Percentiles rank a stretch among this genome's conserved stretches.
phyloP scores from a whole-genome alignment of 2,797 vertebrate genomes.

The Helostoma temminkii region DNA sequence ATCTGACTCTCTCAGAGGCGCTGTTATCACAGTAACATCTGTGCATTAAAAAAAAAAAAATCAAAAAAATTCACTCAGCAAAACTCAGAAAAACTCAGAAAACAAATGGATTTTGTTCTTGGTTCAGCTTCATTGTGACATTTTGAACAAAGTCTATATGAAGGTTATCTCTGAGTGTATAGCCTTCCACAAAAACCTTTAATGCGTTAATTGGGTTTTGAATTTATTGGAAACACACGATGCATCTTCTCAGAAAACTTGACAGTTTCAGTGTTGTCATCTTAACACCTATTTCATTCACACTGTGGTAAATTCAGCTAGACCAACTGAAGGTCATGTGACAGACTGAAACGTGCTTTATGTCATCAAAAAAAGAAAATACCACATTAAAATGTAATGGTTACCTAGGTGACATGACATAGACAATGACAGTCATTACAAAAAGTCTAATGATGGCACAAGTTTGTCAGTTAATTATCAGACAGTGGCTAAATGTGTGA shows the following conservation, averaged over 20 bases:
- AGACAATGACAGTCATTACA: not conserved
- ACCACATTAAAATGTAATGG: conserved; percentile 70
- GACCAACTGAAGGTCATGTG: not conserved
- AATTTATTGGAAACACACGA: conserved; percentile 10
- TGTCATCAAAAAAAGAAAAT: not conserved
- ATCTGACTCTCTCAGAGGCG: too few relatives aligned
- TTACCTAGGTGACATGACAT: conserved; percentile 86
- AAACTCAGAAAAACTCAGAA: not conserved
- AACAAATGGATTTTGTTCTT: not conserved
- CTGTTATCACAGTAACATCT: too few relatives aligned
- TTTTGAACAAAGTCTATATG: not conserved
- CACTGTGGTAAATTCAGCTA: not conserved
- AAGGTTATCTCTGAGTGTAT: too few relatives aligned
- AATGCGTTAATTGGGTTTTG: conserved; percentile 2
- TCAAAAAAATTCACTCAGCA: too few relatives aligned
- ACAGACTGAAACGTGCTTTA: not conserved
- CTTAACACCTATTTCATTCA: not conserved
- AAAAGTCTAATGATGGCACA: not conserved
- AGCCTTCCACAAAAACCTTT: too few relatives aligned
- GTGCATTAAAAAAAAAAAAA: too few relatives aligned
- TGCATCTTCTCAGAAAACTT: not conserved
- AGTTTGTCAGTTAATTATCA: too few relatives aligned
- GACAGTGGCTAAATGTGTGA: too few relatives aligned
- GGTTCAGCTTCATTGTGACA: not conserved
- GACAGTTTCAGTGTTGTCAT: not conserved